Base-by-base conservation (phyloP, 2,113 vertebrate genomes). In the Bombycilla garrulus region DNA sequence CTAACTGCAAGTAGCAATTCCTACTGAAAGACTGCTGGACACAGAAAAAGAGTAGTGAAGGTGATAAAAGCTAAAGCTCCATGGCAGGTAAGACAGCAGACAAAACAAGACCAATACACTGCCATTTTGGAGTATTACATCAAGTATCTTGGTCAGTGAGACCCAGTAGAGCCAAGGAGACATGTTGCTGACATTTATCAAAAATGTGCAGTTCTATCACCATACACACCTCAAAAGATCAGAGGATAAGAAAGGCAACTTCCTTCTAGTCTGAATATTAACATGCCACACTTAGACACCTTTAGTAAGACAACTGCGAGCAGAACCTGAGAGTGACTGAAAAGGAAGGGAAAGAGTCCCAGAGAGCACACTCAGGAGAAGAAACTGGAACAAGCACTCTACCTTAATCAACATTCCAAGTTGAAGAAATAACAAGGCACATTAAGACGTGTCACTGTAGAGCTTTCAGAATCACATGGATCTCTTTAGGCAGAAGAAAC, bases 51-150 rank as follows among this genome's bases (percentile, higher is more conserved):
- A 72, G 17, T 48, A 14, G 5, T 5, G 26, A 90, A 56, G 35
- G 25, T 31, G 7, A 26, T 15, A 58, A 66, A 67, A 64, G 53
- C 44, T n/a, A 58, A n/a, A 44, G 33, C 33, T 42, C 21, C 12
- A 7, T 2, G 9, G 40, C 40, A 61, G 0, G 5, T 10, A 61
- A 71, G 54, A 65, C 35, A 83, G 45, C 11, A 44, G 72, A 45
- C 42, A 18, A 4, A 76, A 48, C 0, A 1, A 44, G 57, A 64
- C 5, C 35, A 62, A 29, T 2, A 42, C 18, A 40, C 0, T 40
- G 45, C 11, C 11, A 23, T 48, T 71, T 3, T 45, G 25, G 25
- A 53, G n/a, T 6, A 42, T 1, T 28, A 28, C 21, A 73, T 56
- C 21, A 62, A 60, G 24, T 14, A 24, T 14, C 28, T 12, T 33